Base-by-base conservation (phyloP, 2,888 invertebrate genomes). In the Sepiola atlantica region DNA sequence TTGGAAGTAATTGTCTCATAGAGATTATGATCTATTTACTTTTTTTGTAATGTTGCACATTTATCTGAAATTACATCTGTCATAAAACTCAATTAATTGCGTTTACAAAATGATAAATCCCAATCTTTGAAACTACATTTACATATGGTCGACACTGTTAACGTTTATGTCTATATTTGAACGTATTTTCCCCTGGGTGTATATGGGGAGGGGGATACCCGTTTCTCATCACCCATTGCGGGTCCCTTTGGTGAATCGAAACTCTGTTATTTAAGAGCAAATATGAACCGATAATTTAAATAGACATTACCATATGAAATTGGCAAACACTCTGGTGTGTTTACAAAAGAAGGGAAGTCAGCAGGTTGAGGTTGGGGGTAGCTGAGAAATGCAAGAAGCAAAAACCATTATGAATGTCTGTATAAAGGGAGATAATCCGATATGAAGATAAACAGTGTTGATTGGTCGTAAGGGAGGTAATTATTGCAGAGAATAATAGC, bases 21-120 rank as follows among this genome's bases (percentile, higher is more conserved):
- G 2, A 45, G 45, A 45, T 45, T 45, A 8, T 45, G 45, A 45
- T 45, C 45, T 45, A 8, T 8, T 4, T 45, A 45, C 4, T 45
- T 45, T 45, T 45, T 45, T 45, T 45, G 8, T 45, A 8, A 4
- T 45, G 45, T 45, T 8, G 45, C 45, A 45, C 45, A 45, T 18
- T n/a, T 77, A 77, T 77, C 77, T 77, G 77, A 77, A 77, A 77
- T 77, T 77, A 77, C 77, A n/a, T 77, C n/a, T 77, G n/a, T 32
- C n/a, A 32, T n/a, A 77, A 32, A 16, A 4, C n/a, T 0, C 16
- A 77, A 77, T 77, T 77, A n/a, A 77, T 77, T 77, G 77, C 77
- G n/a, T 77, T 77, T 77, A 21, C n/a, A n/a, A 77, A 77, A 77
- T n/a, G 18, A 32, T 77, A 77, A 77, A 77, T 77, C n/a, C 77